Conservation (phyloP, 37 sponge, comb jelly and placozoan species). For the Beroe ovata region DNA sequence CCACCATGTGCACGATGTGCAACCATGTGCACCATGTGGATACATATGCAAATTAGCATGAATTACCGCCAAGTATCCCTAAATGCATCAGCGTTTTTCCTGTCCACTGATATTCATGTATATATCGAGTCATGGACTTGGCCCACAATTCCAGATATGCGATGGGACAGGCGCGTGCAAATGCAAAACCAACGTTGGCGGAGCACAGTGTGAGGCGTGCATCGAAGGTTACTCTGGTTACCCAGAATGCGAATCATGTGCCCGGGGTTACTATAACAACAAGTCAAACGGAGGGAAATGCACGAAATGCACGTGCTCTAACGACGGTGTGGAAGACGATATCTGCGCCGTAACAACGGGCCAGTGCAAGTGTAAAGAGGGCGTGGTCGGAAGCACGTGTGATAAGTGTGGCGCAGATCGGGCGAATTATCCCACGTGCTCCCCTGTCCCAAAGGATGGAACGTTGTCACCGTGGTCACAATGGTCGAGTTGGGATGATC, state of each 20-base stretch:
- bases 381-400: neutral
- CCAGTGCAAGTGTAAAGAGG: neutral
- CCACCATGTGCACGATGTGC: no score
- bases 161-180: neutral
- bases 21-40: no score
- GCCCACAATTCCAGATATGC: neutral
- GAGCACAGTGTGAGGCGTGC: neutral
- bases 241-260: neutral
- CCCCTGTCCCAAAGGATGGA: neutral
- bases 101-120: no score
- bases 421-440: neutral
- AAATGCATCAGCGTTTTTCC: no score
- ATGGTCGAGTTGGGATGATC: neutral
- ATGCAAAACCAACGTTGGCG: neutral
- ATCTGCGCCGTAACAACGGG: neutral
- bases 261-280: neutral
- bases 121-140: no score
- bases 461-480: neutral
- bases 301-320: neutral
- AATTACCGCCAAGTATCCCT: no score
- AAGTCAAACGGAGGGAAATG: no score
- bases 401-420: neutral
- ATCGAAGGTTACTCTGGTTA: neutral
- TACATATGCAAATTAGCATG: no score
- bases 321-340: neutral